Conservation (phyloP, 2,113 vertebrate genomes). For the Syngnathus floridae region DNA sequence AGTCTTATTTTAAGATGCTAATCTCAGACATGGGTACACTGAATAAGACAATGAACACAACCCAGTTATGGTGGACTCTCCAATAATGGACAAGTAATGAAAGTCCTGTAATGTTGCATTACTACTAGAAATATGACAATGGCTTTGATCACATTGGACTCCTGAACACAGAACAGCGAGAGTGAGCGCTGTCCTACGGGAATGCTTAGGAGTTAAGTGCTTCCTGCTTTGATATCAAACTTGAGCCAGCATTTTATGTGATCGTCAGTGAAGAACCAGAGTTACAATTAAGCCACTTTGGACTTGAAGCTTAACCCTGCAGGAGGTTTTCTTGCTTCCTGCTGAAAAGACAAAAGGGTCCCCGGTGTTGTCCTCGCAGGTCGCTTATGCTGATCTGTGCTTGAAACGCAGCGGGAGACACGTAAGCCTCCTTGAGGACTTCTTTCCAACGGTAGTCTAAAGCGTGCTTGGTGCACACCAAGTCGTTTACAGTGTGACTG, state of each 20-base stretch:
- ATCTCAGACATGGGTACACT: background rate
- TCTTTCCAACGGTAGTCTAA: conserved; percentile 51
- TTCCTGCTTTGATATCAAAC: background rate
- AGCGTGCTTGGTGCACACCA: conserved; percentile 39
- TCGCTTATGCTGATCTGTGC: conserved; percentile 43
- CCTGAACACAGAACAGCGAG: background rate
- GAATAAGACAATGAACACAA: background rate
- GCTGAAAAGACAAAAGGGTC: conserved; percentile 33
- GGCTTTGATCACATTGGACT: background rate
- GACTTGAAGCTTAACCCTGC: conserved; percentile 1
- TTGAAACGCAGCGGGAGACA: conserved; percentile 52
- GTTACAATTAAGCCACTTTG: conserved; percentile 13
- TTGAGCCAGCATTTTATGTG: background rate
- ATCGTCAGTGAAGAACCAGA: background rate
- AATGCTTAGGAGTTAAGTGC: background rate
- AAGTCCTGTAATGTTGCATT: background rate
- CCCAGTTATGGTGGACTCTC: background rate
- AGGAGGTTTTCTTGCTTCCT: background rate
- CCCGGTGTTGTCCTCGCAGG: conserved; percentile 26
- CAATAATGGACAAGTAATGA: background rate
- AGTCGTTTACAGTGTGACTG: conserved; percentile 46
- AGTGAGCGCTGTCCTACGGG: background rate
- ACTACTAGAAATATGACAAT: background rate
- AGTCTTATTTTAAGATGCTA: background rate
- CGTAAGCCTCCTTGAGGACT: conserved; percentile 53